Percentiles rank a stretch among this genome's conserved stretches.
Conservation (phyloP, 2,888 invertebrate species). For the Mythimna loreyi region DNA sequence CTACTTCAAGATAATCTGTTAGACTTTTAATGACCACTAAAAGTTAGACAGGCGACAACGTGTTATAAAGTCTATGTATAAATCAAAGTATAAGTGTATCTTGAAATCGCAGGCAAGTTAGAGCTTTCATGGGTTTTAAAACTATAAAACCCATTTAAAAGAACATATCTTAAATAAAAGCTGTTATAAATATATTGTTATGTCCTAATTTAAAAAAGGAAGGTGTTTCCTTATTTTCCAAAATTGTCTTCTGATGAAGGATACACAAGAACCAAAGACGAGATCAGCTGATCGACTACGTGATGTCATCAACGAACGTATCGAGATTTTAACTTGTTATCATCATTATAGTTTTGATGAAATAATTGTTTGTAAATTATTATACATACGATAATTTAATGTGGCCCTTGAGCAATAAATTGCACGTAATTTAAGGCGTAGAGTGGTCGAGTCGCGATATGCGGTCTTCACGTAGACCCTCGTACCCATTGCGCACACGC, state of each 20-base stretch:
- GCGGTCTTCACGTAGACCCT: slow-evolving; percentile 58
- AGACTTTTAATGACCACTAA: slow-evolving; percentile 19
- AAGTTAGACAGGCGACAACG: not conserved
- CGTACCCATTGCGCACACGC: slow-evolving; percentile 58
- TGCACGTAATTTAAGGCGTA: slow-evolving; percentile 81
- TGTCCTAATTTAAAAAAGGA: not conserved
- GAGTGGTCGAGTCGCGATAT: slow-evolving; percentile 67
- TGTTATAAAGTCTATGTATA: not conserved
- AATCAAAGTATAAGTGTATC: too few relatives aligned
- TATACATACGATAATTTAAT: slow-evolving; percentile 82
- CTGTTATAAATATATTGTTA: not conserved
- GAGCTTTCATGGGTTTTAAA: too few relatives aligned
- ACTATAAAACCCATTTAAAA: too few relatives aligned
- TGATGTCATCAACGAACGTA: slow-evolving; percentile 37
- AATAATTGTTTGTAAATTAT: slow-evolving; percentile 85
- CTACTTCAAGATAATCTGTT: not conserved
- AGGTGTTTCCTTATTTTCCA: not conserved
- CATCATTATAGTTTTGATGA: slow-evolving; percentile 77
- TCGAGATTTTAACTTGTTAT: slow-evolving; percentile 67
- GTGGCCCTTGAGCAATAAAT: slow-evolving; percentile 81
- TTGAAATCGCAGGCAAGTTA: too few relatives aligned
- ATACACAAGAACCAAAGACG: not conserved
- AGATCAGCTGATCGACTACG: slow-evolving; percentile 23
- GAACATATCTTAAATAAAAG: too few relatives aligned
- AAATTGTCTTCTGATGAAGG: not conserved